A percentile compares a stretch with the other conserved stretches of the same genome.
Conservation (phyloP, 2,888 invertebrate species). For the Teleiodes luculella region DNA sequence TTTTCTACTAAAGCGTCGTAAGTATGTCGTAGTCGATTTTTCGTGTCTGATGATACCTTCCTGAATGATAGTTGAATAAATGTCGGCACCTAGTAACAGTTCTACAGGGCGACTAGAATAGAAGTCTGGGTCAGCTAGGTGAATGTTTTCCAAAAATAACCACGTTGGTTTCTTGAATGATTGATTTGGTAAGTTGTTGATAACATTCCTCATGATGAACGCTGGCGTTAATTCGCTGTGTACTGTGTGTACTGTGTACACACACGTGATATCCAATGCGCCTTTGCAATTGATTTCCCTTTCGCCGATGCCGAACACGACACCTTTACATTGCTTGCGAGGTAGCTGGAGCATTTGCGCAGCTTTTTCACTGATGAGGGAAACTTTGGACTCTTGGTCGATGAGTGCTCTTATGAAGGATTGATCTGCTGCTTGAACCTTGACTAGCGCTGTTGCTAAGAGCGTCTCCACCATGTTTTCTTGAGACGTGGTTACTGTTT, state of each 20-base stretch:
- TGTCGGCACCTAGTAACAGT: not conserved
- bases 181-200: constrained; percentile 7
- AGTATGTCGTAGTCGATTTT: no score
- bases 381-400: constrained; percentile 17
- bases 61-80: no score
- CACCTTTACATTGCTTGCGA: not conserved
- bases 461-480: not conserved
- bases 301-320: constrained; percentile 7
- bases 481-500: no score
- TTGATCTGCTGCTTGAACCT: constrained; percentile 6
- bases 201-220: constrained; percentile 18
- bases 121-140: constrained; percentile 26
- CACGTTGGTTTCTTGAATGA: constrained; percentile 22
- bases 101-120: constrained; percentile 11
- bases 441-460: constrained; percentile 10
- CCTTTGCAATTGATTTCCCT: constrained; percentile 16
- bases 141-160: constrained; percentile 19
- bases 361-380: constrained; percentile 17
- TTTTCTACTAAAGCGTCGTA: no score
- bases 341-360: constrained; percentile 11
- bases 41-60: no score
- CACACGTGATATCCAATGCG: not conserved
- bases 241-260: not conserved
- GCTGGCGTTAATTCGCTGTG: not conserved
- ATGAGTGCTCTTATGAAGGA: constrained; percentile 9